These are phyloP conservation scores for Drosophila miranda DNA, from an alignment of 1,140 invertebrate genomes.

Conservation along the genomic window DNA sequence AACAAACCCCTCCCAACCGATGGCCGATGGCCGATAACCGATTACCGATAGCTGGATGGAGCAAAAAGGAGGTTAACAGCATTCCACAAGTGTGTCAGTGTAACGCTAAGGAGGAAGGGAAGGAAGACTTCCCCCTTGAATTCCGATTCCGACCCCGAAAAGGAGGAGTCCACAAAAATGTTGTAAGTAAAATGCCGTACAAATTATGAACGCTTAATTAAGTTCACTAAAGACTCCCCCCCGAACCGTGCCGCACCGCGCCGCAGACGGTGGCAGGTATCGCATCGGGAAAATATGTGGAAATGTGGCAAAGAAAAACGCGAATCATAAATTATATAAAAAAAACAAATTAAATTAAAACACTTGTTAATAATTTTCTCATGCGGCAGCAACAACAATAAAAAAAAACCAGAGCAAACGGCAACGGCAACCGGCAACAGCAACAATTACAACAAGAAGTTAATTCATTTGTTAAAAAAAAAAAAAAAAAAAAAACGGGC, in stretches of 20 bases:
- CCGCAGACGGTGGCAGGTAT: no score
- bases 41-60: no score
- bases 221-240: slow-evolving; percentile 33
- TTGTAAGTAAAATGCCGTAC: slow-evolving; percentile 20
- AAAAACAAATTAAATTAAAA: slow-evolving; percentile 38
- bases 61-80: slow-evolving; percentile 16
- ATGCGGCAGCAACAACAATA: slow-evolving; percentile 63
- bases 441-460: slow-evolving; percentile 40
- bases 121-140: slow-evolving; percentile 13
- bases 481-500: slow-evolving; percentile 35
- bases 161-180: slow-evolving; percentile 15
- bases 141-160: not conserved
- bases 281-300: slow-evolving; percentile 20
- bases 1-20: slow-evolving; percentile 16
- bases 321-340: slow-evolving; percentile 60
- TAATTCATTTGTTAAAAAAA: slow-evolving; percentile 59
- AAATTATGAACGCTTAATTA: slow-evolving; percentile 58
- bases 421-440: slow-evolving; percentile 12
- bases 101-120: not conserved
- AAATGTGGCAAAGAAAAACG: slow-evolving; percentile 38
- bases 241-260: no score
- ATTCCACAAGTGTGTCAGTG: slow-evolving; percentile 40
- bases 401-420: slow-evolving; percentile 26
- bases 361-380: slow-evolving; percentile 58
- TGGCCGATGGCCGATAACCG: not conserved